Conservation (phyloP, 2,888 invertebrate species). For the Diaprepes abbreviatus region DNA sequence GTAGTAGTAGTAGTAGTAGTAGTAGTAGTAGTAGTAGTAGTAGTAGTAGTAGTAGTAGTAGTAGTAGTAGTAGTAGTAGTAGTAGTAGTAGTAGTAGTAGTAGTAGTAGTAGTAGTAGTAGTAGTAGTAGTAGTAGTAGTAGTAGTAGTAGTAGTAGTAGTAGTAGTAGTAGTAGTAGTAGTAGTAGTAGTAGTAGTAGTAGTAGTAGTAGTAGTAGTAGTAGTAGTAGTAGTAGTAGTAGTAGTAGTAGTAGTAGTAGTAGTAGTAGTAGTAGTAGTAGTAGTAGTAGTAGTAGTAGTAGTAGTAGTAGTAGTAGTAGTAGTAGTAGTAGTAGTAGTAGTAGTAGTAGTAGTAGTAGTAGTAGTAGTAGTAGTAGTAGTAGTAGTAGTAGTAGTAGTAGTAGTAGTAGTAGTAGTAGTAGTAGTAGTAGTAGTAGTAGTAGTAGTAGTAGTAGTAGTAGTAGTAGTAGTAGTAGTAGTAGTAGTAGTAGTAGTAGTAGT, state of each 20-base stretch:
- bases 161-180: background rate
- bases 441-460: background rate
- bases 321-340: background rate
- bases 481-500: background rate
- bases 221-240: background rate
- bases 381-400: background rate
- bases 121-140: background rate
- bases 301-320: background rate
- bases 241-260: background rate
- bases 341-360: background rate
- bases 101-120: background rate
- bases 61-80: constrained; percentile 1
- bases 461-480: constrained; percentile 1
- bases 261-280: background rate
- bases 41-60: constrained; percentile 1
- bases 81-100: background rate
- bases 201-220: background rate
- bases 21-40: constrained; percentile 1
- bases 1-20: background rate
- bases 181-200: background rate
- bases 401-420: background rate
- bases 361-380: background rate
- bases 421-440: background rate
- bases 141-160: background rate
- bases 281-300: background rate